Evolutionary conservation across 1,140 invertebrate genomes (phyloP).

Genomic region (Chironomus tepperi): DNA sequence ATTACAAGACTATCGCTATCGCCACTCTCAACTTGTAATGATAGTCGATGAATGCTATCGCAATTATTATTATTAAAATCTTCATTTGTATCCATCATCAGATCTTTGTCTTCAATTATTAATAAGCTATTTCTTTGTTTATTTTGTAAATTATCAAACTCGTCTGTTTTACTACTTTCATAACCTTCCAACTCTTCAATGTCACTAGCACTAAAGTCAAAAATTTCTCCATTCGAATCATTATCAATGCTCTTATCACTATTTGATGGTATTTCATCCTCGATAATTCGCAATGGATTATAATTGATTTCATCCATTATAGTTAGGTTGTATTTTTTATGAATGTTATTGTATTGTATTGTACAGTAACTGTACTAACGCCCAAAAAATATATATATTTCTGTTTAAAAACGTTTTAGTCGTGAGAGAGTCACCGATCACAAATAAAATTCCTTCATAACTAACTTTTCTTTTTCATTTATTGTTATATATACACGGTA

Average conservation of each 20-base stretch:
- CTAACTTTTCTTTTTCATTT: too few relatives aligned
- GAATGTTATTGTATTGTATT: too few relatives aligned
- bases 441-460: too few relatives aligned
- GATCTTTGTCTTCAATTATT: constrained; percentile 20
- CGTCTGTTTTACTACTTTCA: not conserved
- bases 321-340: not conserved
- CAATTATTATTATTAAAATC: constrained; percentile 18
- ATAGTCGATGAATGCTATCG: constrained; percentile 10
- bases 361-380: too few relatives aligned
- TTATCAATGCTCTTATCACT: not conserved
- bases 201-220: constrained; percentile 17
- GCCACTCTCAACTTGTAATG: constrained; percentile 5
- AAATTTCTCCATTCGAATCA: constrained; percentile 2
- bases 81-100: constrained; percentile 1
- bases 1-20: not conserved
- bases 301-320: not conserved
- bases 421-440: too few relatives aligned
- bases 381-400: too few relatives aligned
- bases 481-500: too few relatives aligned
- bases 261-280: not conserved
- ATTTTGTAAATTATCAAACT: not conserved
- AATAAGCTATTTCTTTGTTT: constrained; percentile 12
- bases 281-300: constrained; percentile 17
- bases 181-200: not conserved
- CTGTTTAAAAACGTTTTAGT: too few relatives aligned